Evolutionary conservation across 2,888 invertebrate species (phyloP).

Genomic region (Parnassius apollo): DNA sequence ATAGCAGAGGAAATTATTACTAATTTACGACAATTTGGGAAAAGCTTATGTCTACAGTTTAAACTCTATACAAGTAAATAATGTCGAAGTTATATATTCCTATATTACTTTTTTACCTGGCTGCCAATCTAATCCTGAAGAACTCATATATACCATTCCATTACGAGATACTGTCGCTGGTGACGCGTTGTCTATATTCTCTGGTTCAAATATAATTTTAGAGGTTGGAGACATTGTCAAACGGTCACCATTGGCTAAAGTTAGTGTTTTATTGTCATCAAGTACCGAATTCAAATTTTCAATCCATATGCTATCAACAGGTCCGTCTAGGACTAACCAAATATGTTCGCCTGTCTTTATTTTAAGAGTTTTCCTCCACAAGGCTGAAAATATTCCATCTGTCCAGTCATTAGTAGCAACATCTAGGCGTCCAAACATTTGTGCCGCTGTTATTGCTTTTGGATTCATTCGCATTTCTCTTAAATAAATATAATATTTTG

Average conservation of each 20-base stretch:
- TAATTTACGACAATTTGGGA: no score
- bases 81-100: conserved; percentile 1
- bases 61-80: conserved; percentile 1
- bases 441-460: conserved; percentile 97
- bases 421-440: conserved; percentile 98
- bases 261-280: conserved; percentile 97
- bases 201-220: conserved; percentile 98
- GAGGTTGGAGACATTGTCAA: conserved; percentile 96
- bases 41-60: no score
- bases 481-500: conserved; percentile 5
- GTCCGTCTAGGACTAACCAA: conserved; percentile 97
- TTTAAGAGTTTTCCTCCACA: conserved; percentile 97
- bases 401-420: conserved; percentile 99
- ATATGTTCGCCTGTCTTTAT: conserved; percentile 93
- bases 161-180: conserved; percentile 97
- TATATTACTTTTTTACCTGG: conserved; percentile 79
- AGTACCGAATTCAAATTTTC: conserved; percentile 98
- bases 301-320: conserved; percentile 99
- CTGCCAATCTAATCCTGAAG: conserved; percentile 95
- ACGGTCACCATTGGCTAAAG: conserved; percentile 96
- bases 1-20: no score
- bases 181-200: conserved; percentile 98
- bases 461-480: conserved; percentile 99
- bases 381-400: conserved; percentile 97
- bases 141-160: conserved; percentile 98